Conservation (phyloP, 2,888 invertebrate species). For the Spialia ferax region DNA sequence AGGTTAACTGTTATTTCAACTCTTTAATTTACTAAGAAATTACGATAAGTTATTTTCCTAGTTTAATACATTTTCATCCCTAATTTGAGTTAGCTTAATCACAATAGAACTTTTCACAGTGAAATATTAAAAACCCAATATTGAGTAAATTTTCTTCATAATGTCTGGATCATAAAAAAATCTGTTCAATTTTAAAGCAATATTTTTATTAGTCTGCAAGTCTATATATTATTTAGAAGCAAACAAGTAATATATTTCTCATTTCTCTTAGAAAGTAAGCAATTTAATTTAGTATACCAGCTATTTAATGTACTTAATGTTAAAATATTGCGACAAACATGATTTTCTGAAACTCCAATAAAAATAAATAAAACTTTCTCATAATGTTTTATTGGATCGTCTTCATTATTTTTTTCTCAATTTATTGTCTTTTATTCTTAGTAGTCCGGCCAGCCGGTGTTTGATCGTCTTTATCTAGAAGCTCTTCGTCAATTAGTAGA, state of each 20-base stretch:
- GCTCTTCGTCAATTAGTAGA: constrained; percentile 94
- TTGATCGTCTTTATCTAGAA: constrained; percentile 89
- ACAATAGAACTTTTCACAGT: no score
- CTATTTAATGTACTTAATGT: not conserved
- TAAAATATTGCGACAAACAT: not conserved
- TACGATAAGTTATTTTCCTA: not conserved
- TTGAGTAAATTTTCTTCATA: no score
- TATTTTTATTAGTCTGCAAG: no score
- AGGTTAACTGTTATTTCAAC: not conserved
- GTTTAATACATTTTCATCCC: no score
- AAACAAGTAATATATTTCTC: no score
- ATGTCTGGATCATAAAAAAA: no score
- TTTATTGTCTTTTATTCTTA: constrained; percentile 27
- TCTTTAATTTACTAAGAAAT: not conserved
- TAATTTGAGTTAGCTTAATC: no score
- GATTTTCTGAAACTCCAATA: not conserved
- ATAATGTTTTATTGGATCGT: not conserved
- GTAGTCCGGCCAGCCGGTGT: constrained; percentile 10
- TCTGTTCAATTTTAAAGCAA: no score
- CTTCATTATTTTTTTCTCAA: not conserved
- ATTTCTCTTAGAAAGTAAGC: not conserved
- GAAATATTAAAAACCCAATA: no score
- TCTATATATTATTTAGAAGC: no score
- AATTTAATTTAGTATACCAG: not conserved
- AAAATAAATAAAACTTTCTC: not conserved